These are phyloP conservation scores for Corythaixoides concolor DNA, from an alignment of 2,113 vertebrate genomes.

Conservation along the genomic window DNA sequence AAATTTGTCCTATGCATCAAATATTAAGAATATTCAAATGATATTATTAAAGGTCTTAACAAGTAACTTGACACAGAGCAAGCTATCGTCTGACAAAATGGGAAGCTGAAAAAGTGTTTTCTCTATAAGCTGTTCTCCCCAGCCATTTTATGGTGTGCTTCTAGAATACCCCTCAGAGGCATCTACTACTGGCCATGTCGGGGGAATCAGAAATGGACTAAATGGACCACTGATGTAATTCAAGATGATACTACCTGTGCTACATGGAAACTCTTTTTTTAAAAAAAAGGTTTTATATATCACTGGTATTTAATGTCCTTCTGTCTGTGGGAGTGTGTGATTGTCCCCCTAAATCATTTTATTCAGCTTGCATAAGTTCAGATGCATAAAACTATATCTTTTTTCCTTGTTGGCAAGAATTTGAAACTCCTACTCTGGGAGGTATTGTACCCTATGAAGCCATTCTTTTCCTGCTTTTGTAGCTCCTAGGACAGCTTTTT, in stretches of 20 bases:
- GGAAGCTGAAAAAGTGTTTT: neutral
- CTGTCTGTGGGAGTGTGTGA: neutral
- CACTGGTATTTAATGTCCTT: neutral
- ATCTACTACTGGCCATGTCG: neutral
- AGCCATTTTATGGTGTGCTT: neutral
- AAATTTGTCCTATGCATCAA: neutral
- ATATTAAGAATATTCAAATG: neutral
- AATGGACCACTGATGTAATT: neutral
- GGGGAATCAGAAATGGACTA: neutral
- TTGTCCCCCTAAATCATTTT: neutral
- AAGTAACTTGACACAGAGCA: neutral
- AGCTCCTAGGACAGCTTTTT: constrained; percentile 57
- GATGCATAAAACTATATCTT: neutral
- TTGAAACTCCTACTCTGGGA: constrained; percentile 2
- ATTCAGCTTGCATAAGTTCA: neutral
- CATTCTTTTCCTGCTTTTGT: constrained; percentile 60
- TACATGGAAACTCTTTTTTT: neutral
- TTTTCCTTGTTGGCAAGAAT: constrained; percentile 15
- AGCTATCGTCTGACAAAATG: neutral
- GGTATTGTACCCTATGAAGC: constrained; percentile 19
- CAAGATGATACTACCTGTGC: neutral
- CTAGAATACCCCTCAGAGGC: neutral
- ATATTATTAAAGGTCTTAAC: neutral
- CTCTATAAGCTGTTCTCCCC: neutral
- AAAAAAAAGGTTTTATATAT: neutral